phyloP scores from a whole-genome alignment of 2,888 invertebrate genomes.

The Caenorhabditis sp. region DNA sequence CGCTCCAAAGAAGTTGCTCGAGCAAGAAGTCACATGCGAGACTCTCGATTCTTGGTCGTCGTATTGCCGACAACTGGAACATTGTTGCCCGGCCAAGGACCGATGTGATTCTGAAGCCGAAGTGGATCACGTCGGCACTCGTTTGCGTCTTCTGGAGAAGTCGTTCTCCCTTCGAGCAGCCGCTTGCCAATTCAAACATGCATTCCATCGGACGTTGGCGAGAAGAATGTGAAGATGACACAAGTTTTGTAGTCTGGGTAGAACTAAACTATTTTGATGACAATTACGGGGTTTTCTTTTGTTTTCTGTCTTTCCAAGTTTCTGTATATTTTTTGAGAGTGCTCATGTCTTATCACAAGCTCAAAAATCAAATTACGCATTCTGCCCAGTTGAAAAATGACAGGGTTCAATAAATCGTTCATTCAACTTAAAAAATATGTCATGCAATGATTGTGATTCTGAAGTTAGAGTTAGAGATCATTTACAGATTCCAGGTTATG shows the following conservation, averaged over 20 bases:
- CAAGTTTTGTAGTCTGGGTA: slow-evolving; percentile 25
- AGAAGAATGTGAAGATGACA: slow-evolving; percentile 28
- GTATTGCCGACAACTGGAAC: slow-evolving; percentile 55
- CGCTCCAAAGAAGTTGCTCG: slow-evolving; percentile 34
- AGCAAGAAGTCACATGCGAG: slow-evolving; percentile 53
- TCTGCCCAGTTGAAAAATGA: slow-evolving; percentile 15
- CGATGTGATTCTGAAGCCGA: slow-evolving; percentile 53
- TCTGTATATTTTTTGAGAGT: slow-evolving; percentile 58
- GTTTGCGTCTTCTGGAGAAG: slow-evolving; percentile 61
- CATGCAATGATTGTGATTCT: not conserved
- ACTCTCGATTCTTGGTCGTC: slow-evolving; percentile 53
- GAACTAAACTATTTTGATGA: slow-evolving; percentile 47
- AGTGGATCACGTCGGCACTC: slow-evolving; percentile 49
- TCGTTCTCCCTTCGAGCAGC: slow-evolving; percentile 62
- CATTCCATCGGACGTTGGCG: slow-evolving; percentile 51
- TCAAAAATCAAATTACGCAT: slow-evolving; percentile 47
- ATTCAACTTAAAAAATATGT: not conserved
- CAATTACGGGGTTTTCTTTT: slow-evolving; percentile 40
- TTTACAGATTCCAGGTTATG: not conserved
- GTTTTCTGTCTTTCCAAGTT: slow-evolving; percentile 18
- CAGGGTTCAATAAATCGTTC: slow-evolving; percentile 46
- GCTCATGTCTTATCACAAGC: slow-evolving; percentile 46
- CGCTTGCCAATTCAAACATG: slow-evolving; percentile 63
- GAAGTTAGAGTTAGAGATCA: not conserved
- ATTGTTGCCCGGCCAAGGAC: slow-evolving; percentile 53